These are phyloP conservation scores for Melipona quadrifasciata DNA, from an alignment of 1,140 invertebrate species.

Conservation along the genomic window DNA sequence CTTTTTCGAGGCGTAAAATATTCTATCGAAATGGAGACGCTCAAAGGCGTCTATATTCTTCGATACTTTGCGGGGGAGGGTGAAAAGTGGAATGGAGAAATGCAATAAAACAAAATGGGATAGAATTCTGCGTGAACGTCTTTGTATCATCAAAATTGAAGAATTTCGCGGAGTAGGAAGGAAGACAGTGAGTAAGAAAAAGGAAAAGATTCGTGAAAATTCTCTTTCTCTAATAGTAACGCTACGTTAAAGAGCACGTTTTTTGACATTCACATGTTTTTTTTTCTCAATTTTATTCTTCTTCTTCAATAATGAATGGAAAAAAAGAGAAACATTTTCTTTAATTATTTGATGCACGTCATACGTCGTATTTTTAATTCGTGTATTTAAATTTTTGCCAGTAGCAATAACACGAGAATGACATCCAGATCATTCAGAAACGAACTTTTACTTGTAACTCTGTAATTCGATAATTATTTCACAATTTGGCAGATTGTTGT, in stretches of 20 bases:
- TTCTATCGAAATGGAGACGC: background rate
- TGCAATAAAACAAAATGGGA: background rate
- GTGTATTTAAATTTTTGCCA: too few relatives aligned
- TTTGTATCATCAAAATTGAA: background rate
- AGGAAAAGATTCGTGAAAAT: background rate
- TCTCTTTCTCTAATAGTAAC: background rate
- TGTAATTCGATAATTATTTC: too few relatives aligned
- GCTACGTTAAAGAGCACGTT: background rate
- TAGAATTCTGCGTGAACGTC: background rate
- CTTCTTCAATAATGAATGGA: too few relatives aligned
- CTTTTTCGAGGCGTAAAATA: background rate
- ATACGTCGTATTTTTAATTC: too few relatives aligned
- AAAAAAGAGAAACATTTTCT: too few relatives aligned
- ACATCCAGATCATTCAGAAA: too few relatives aligned
- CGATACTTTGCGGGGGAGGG: background rate
- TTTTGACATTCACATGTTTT: background rate
- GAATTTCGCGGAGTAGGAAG: background rate
- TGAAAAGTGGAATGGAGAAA: background rate
- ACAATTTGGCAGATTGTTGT: too few relatives aligned
- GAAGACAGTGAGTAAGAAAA: background rate
- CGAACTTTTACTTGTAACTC: too few relatives aligned
- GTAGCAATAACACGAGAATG: too few relatives aligned
- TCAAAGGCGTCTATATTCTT: background rate
- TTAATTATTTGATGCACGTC: too few relatives aligned
- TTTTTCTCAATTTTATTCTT: too few relatives aligned